Percentiles rank a stretch among this genome's conserved stretches.
These are phyloP conservation scores for Oxystoma pomonae DNA, from an alignment of 2,888 invertebrate genomes.

Conservation along the genomic window DNA sequence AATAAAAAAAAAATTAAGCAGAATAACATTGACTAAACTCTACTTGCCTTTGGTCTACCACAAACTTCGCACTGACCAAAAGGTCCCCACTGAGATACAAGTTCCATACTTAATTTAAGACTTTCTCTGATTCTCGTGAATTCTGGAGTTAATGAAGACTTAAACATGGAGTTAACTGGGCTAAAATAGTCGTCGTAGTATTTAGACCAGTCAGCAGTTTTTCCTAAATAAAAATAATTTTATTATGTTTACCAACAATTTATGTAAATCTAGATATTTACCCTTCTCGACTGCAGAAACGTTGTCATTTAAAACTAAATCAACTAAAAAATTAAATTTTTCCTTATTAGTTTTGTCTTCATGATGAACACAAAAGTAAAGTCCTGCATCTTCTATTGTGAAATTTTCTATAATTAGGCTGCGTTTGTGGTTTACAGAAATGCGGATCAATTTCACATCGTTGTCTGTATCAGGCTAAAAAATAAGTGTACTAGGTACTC, in stretches of 20 bases:
- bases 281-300: conserved; percentile 15
- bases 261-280: conserved; percentile 1
- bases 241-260: background rate
- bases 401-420: conserved; percentile 49
- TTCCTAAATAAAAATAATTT: conserved; percentile 39
- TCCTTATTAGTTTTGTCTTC: conserved; percentile 43
- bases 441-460: conserved; percentile 45
- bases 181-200: conserved; percentile 49
- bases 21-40: no score
- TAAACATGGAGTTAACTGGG: conserved; percentile 49
- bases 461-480: conserved; percentile 46
- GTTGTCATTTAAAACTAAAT: conserved; percentile 42
- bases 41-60: conserved; percentile 37
- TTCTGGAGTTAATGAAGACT: conserved; percentile 45
- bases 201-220: conserved; percentile 49
- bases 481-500: background rate
- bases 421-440: conserved; percentile 47
- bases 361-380: conserved; percentile 51
- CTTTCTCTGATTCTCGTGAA: conserved; percentile 45
- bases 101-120: conserved; percentile 46
- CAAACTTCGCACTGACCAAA: conserved; percentile 55
- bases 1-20: no score
- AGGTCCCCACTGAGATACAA: conserved; percentile 51
- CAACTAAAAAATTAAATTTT: conserved; percentile 51
- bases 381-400: conserved; percentile 45